Evolutionary conservation across 37 sponge, comb jelly and placozoan species (phyloP).

Genomic region (Hexactinellida sp.): DNA sequence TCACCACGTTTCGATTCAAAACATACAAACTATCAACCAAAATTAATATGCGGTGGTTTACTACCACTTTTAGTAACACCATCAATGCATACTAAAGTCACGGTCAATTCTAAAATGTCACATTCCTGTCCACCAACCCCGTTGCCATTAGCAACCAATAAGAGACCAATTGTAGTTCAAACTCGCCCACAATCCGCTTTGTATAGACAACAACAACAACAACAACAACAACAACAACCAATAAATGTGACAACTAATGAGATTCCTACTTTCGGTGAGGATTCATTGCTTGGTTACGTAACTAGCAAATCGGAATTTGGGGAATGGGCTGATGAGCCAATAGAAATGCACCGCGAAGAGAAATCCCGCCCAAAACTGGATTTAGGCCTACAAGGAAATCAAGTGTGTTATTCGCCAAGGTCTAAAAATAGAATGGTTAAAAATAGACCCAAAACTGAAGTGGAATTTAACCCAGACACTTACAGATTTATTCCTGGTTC

Average conservation of each 20-base stretch:
- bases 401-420: background rate
- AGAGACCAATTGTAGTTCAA: background rate
- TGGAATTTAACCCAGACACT: background rate
- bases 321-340: background rate
- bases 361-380: background rate
- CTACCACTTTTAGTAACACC: background rate
- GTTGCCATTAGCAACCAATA: background rate
- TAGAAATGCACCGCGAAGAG: background rate
- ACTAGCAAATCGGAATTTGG: background rate
- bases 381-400: background rate
- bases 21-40: background rate
- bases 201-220: too few species aligned
- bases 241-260: background rate
- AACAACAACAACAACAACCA: too few species aligned
- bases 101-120: background rate
- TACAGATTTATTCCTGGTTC: background rate
- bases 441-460: background rate
- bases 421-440: background rate
- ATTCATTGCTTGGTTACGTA: background rate
- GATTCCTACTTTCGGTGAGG: background rate
- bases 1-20: background rate
- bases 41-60: background rate
- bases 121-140: conserved; percentile 10
- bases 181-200: background rate
- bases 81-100: background rate